A percentile compares a stretch with the other conserved stretches of the same genome.
Conservation (phyloP, 2,888 invertebrate species). For the Rambutsinella grinnellia region DNA sequence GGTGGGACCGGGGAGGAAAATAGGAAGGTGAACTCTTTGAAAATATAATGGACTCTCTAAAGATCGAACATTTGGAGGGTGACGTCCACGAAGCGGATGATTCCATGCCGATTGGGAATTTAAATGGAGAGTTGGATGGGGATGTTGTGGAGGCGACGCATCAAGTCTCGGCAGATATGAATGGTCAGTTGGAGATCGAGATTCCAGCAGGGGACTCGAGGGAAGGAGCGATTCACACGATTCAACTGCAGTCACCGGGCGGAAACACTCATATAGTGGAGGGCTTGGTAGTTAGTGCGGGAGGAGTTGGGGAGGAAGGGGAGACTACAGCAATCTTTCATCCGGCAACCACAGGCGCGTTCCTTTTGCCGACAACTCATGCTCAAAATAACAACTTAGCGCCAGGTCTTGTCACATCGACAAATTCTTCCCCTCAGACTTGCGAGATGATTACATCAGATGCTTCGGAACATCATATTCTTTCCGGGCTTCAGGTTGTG, state of each 20-base stretch:
- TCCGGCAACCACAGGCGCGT: constrained; percentile 16
- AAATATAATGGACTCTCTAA: constrained; percentile 41
- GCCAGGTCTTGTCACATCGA: constrained; percentile 1
- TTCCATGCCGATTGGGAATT: too few species aligned
- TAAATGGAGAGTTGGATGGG: constrained; percentile 11
- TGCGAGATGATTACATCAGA: constrained; percentile 42
- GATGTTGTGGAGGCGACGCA: constrained; percentile 14
- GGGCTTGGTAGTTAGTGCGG: constrained; percentile 49
- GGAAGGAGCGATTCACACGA: constrained; percentile 49
- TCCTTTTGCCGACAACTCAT: constrained; percentile 24
- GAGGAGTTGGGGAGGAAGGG: constrained; percentile 23
- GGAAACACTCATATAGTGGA: constrained; percentile 57
- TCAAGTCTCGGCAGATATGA: background rate
- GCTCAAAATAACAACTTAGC: constrained; percentile 25
- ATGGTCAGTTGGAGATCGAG: constrained; percentile 48
- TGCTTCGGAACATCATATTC: constrained; percentile 33
- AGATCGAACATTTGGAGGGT: constrained; percentile 27
- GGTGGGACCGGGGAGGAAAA: too few species aligned
- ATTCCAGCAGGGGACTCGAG: constrained; percentile 39
- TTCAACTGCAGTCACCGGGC: constrained; percentile 52
- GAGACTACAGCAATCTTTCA: constrained; percentile 41
- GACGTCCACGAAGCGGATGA: too few species aligned
- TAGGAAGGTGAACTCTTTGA: too few species aligned
- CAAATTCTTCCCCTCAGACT: constrained; percentile 11
- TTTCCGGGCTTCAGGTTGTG: constrained; percentile 45